phyloP scores from a whole-genome alignment of 2,797 vertebrate genomes.

The Aphelocoma californica region DNA sequence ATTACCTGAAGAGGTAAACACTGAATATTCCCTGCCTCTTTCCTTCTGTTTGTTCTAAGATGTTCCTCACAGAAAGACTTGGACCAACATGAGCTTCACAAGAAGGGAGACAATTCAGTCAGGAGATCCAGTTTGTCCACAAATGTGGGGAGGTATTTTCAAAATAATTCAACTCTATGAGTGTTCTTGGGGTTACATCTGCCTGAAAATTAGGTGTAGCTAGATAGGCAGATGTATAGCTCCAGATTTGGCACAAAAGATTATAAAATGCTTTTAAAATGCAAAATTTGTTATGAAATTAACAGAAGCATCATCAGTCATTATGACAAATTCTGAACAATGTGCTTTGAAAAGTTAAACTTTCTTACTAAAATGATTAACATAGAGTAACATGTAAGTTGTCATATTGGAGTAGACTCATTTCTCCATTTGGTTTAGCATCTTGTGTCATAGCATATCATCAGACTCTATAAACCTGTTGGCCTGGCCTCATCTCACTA shows the following conservation, averaged over 20 bases:
- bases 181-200: not conserved
- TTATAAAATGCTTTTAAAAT: conserved; percentile 1
- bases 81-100: not conserved
- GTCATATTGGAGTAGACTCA: not conserved
- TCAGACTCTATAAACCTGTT: not conserved
- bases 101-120: not conserved
- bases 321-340: not conserved
- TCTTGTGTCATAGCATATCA: not conserved
- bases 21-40: not conserved
- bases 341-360: not conserved
- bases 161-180: not conserved
- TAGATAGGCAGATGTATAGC: not conserved
- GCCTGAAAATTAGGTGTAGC: not conserved
- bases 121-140: not conserved
- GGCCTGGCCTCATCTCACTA: not conserved
- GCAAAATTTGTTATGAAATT: not conserved
- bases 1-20: not conserved
- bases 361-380: conserved; percentile 10
- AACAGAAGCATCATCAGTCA: not conserved
- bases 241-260: not conserved
- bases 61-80: not conserved
- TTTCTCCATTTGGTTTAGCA: not conserved
- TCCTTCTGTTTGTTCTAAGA: not conserved
- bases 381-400: not conserved
- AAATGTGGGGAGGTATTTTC: not conserved